Evolutionary conservation across 2,113 vertebrate genomes (phyloP), one percentile per base, ranked within the genome.

Genomic region (Antechinus flavipes): DNA sequence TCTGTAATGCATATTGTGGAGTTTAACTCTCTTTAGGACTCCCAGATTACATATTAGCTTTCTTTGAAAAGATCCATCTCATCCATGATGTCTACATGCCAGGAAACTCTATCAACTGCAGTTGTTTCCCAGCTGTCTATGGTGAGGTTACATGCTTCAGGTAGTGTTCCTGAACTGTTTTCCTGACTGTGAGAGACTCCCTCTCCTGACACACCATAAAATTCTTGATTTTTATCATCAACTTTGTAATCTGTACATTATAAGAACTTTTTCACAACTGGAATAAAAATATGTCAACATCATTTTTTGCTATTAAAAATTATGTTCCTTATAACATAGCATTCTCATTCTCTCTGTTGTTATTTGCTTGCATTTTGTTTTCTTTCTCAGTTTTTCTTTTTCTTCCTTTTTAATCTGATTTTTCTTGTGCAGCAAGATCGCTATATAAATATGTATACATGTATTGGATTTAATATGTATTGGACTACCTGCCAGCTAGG

Each of bases 261-360:
- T 30, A 90, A 90, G 30, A 27, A 76, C 49, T 90, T 92, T 94
- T 95, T 94, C 46, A 94, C 23, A 92, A 8, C 90, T 35, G 25
- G 6, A 54, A 26, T 55, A 26, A 90, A 94, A 76, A 58, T 19
- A 10, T 3, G 35, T 91, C 0, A 23, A 94, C 2, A 50, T 91
- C 3, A 55, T 54, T 95, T 47, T 42, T 68, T 6, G 47, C 14
- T n/a, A 76, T n/a, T n/a, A n/a, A n/a, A 76, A 7, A 76, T 76
- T n/a, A 35, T 14, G 5, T n/a, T 19, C 30, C 16, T 19, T n/a
- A 3, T 47, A 47, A 47, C 47, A 47, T 47, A 47, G 47, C 47
- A 47, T 47, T 47, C 4, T 47, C 47, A 47, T 4, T 47, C 47
- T 47, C 47, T 47, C 47, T 47, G 47, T 47, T 47, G 47, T 47